Conservation (phyloP, 2,797 vertebrate species). For the Ceyx erithaca region DNA sequence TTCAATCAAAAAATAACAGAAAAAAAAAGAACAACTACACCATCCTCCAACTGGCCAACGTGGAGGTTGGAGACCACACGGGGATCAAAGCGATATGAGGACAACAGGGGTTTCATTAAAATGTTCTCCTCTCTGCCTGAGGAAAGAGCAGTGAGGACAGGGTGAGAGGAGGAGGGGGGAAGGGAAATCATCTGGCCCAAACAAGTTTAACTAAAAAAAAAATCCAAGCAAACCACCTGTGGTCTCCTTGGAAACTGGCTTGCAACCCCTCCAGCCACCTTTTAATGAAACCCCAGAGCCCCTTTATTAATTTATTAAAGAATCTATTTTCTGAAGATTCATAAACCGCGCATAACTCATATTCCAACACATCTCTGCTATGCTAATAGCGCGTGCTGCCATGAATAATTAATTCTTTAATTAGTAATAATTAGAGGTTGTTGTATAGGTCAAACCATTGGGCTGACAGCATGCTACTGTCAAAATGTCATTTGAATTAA, state of each 20-base stretch:
- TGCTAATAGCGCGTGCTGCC: conserved; percentile 80
- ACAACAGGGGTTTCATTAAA: conserved; percentile 92
- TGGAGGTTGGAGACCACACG: conserved; percentile 81
- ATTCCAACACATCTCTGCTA: conserved; percentile 84
- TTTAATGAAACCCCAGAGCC: conserved; percentile 94
- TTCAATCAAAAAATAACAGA: conserved; percentile 67
- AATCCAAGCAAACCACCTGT: conserved; percentile 88
- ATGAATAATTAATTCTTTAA: conserved; percentile 92
- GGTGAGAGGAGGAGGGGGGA: conserved; percentile 78
- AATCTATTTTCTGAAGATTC: conserved; percentile 90
- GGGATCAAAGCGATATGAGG: conserved; percentile 87
- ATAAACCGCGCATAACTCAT: conserved; percentile 86
- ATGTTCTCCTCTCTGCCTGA: conserved; percentile 84
- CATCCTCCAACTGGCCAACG: conserved; percentile 80
- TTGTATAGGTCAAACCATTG: conserved; percentile 84
- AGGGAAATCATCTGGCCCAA: conserved; percentile 88
- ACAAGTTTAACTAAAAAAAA: conserved; percentile 87
- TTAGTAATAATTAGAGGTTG: conserved; percentile 87
- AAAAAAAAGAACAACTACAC: conserved; percentile 37
- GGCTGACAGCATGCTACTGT: conserved; percentile 79
- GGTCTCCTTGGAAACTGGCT: conserved; percentile 90
- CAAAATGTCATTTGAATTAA: conserved; percentile 80
- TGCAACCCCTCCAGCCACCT: conserved; percentile 91
- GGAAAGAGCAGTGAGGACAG: conserved; percentile 85
- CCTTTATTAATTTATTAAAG: conserved; percentile 92